Conservation (phyloP, 2,797 vertebrate genomes). For the Dendrocincla tyrannina region DNA sequence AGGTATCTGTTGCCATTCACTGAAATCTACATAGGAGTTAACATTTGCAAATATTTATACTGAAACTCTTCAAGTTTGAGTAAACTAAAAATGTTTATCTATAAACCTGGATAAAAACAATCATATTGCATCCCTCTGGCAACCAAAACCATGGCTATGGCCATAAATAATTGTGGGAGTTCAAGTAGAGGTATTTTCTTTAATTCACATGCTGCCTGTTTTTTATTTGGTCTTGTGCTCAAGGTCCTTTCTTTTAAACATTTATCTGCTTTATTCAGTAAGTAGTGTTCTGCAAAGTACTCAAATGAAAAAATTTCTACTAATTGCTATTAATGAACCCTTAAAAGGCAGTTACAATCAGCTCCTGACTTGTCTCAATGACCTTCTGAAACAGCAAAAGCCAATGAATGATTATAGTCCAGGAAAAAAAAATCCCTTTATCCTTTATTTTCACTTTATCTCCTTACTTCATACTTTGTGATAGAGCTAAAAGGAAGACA, state of each 20-base stretch:
- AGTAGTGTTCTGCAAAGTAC: neutral
- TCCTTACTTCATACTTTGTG: neutral
- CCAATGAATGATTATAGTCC: neutral
- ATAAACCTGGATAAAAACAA: neutral
- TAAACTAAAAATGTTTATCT: neutral
- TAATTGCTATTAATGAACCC: neutral
- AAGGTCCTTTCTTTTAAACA: neutral
- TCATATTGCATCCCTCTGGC: neutral
- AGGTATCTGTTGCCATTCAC: neutral
- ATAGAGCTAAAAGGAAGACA: neutral
- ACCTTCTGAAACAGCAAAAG: neutral
- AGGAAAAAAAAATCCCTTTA: neutral
- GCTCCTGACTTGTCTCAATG: neutral
- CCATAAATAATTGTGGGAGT: neutral
- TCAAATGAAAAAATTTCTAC: neutral
- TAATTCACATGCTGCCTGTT: neutral
- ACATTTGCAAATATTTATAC: neutral
- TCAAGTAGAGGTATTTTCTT: neutral
- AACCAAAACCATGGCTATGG: neutral
- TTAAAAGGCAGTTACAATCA: neutral
- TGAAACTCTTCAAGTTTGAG: neutral
- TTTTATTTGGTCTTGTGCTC: neutral
- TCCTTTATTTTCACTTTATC: conserved; percentile 9
- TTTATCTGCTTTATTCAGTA: neutral
- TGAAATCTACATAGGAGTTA: neutral